Base-by-base conservation (phyloP, 2,888 invertebrate species). In the Tortricodes alternella region DNA sequence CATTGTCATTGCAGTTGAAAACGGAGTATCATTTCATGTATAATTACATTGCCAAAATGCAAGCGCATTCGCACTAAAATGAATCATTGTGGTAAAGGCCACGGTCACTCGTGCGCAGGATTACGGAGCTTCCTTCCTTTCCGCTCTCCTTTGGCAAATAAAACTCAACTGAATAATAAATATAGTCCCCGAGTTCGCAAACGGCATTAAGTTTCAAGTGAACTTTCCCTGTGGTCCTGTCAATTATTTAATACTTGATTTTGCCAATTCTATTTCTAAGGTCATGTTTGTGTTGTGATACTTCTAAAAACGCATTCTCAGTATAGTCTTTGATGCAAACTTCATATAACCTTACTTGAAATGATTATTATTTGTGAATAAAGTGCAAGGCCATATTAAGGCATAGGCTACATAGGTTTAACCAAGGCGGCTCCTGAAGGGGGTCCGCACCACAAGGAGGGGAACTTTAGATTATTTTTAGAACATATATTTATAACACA, bases 101-200 rank as follows among this genome's bases (percentile, higher is more conserved):
- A 78, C 49, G 77, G 78, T 61, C 72, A 58, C 44, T 51, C 68
- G 50, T 50, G 62, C 64, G 63, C 76, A 74, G 75, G 73, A 67
- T 69, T 71, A 60, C 39, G 19, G 34, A 49, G 48, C 68, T 77
- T 77, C 74, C 77, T 75, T 77, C 74, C 73, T 67, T 65, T 57
- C 58, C 43, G 53, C n/a, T 19, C 35, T 21, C 32, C 16, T 24
- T 38, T 8, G 11, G 19, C n/a, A 29, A n/a, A 23, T 18, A 38
- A 13, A 50, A 56, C 49, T 50, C 34, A 8, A 21, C 35, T 56
- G 49, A 56, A 56, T 50, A 44, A 56, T 56, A 44, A 50, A 44
- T 48, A 50, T 15, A 32, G 37, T 55, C 19, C 15, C 53, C 13
- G 34, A 41, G 32, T 56, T 37, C 13, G 24, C 21, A 19, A 18